Percentiles rank a stretch among this genome's conserved stretches.
Evolutionary conservation across 2,113 vertebrate species (phyloP).

Genomic region (Rousettus leschenaultii): DNA sequence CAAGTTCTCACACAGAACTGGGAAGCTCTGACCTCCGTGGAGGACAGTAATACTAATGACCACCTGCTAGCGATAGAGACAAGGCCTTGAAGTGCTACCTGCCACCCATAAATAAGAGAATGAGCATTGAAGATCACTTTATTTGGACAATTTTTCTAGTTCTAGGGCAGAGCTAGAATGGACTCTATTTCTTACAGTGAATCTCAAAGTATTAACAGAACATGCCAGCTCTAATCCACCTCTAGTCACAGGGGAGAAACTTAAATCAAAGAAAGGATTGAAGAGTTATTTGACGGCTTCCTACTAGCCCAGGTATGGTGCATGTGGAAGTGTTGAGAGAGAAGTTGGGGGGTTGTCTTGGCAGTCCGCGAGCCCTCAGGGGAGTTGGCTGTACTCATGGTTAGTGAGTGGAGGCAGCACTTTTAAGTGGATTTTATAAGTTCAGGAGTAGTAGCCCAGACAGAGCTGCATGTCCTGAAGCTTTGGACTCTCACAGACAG

Average conservation of each 20-base stretch:
- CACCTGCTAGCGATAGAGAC: background rate
- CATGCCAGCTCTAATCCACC: background rate
- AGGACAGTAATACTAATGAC: background rate
- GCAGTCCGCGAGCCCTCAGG: background rate
- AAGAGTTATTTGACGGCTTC: background rate
- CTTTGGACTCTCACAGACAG: background rate
- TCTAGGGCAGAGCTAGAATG: background rate
- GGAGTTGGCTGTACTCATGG: background rate
- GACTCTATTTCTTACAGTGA: background rate
- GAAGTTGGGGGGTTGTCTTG: background rate
- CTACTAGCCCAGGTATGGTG: background rate
- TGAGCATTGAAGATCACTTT: background rate
- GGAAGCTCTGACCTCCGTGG: background rate
- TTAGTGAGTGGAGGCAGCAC: background rate
- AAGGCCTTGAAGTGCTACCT: background rate
- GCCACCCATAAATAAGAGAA: background rate
- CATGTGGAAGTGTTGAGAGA: background rate
- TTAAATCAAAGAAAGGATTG: background rate
- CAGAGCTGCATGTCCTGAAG: rapidly evolving
- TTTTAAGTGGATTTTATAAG: background rate
- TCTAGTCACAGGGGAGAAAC: background rate
- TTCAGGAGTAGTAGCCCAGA: background rate
- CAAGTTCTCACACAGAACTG: background rate
- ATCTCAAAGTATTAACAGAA: background rate
- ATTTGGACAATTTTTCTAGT: background rate